Conservation (phyloP, 2,113 vertebrate species). For the Eurypyga helias region DNA sequence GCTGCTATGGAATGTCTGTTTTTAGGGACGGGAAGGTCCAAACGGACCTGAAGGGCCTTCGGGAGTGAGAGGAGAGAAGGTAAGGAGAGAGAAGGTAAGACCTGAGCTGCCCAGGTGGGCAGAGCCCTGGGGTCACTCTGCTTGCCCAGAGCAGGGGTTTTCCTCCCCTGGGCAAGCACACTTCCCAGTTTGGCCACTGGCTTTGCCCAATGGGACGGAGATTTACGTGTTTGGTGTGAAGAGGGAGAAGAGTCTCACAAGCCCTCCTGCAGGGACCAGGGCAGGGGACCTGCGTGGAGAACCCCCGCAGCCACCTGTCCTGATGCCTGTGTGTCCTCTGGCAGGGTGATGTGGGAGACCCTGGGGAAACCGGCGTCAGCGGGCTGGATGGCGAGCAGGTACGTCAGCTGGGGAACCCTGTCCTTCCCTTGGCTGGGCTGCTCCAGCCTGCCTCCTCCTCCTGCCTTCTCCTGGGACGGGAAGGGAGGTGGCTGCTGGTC, state of each 20-base stretch:
- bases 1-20: not conserved
- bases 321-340: not conserved
- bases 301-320: not conserved
- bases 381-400: conserved; percentile 76
- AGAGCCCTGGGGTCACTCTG: rapidly evolving
- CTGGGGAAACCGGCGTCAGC: not conserved
- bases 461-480: not conserved
- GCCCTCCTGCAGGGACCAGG: not conserved
- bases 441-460: not conserved
- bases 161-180: not conserved
- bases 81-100: conserved; percentile 32
- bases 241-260: not conserved
- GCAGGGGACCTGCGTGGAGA: not conserved
- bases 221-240: rapidly evolving
- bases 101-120: not conserved
- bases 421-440: not conserved
- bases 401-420: not conserved
- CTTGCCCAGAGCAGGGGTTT: not conserved
- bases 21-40: conserved; percentile 78
- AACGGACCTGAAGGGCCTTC: conserved; percentile 71
- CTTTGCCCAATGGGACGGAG: not conserved
- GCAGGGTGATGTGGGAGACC: conserved; percentile 48
- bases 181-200: not conserved
- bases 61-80: conserved; percentile 84
- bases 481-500: not conserved